These are phyloP conservation scores for Cynocephalus volans DNA, from an alignment of 2,113 vertebrate species.

Conservation along the genomic window DNA sequence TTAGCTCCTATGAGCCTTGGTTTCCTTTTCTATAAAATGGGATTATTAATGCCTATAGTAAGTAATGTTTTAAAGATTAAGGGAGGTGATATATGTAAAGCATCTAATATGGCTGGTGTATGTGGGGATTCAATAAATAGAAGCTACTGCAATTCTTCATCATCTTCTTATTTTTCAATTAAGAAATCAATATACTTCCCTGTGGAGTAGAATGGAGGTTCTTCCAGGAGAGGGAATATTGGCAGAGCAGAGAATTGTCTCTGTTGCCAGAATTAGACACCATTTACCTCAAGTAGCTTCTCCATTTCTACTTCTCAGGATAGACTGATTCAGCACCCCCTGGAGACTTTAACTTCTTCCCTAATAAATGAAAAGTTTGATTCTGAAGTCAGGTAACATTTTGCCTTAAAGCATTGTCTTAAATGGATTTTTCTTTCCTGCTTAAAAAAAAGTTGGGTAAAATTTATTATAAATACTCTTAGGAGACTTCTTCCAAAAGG, in stretches of 20 bases:
- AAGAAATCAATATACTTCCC: background rate
- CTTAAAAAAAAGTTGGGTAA: constrained; percentile 86
- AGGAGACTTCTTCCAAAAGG: constrained; percentile 81
- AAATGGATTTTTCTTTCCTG: constrained; percentile 84
- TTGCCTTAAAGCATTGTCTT: constrained; percentile 86
- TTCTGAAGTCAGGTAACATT: constrained; percentile 82
- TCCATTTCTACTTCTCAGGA: constrained; percentile 73
- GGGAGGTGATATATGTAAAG: background rate
- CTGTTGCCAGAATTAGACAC: constrained; percentile 31
- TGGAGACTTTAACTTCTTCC: constrained; percentile 70
- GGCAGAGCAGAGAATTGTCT: background rate
- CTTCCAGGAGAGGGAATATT: background rate
- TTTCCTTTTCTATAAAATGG: background rate
- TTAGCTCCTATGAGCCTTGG: background rate
- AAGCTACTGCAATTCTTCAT: background rate
- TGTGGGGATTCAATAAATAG: background rate
- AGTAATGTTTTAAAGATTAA: background rate
- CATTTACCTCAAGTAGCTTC: constrained; percentile 77
- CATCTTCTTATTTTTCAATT: background rate
- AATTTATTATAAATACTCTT: constrained; percentile 86
- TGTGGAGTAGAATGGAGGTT: background rate
- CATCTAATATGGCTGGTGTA: background rate
- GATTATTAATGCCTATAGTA: background rate
- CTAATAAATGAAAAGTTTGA: constrained; percentile 86
- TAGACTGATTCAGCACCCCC: constrained; percentile 68